These are phyloP conservation scores for Ifrita kowaldi DNA, from an alignment of 2,113 vertebrate species.

Conservation along the genomic window DNA sequence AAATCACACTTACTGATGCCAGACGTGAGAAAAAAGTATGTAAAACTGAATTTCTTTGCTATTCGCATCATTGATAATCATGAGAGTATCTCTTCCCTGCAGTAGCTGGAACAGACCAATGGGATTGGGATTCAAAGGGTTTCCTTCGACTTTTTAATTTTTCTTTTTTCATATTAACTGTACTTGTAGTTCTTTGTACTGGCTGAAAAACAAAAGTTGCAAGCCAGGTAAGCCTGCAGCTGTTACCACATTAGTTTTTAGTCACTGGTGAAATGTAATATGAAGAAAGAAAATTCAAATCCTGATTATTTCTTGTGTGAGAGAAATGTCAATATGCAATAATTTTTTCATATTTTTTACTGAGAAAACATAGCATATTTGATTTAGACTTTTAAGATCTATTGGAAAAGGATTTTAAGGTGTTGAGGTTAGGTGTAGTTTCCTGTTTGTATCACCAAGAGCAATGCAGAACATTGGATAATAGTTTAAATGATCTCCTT, in stretches of 20 bases:
- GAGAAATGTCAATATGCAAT: not conserved
- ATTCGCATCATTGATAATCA: not conserved
- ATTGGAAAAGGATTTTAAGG: not conserved
- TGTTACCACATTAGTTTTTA: not conserved
- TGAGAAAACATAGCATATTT: not conserved
- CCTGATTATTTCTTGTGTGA: not conserved
- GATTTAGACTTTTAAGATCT: not conserved
- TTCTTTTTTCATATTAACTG: not conserved
- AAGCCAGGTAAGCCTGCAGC: not conserved
- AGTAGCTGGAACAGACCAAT: not conserved
- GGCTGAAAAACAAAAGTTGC: not conserved
- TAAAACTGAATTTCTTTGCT: not conserved
- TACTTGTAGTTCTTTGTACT: not conserved
- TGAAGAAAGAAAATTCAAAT: not conserved
- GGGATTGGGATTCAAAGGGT: not conserved
- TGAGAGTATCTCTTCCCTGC: not conserved
- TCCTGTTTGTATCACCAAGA: not conserved
- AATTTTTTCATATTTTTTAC: not conserved
- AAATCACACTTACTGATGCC: not conserved
- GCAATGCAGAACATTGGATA: not conserved
- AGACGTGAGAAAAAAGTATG: not conserved
- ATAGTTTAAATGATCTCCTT: not conserved
- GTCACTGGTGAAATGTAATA: not conserved
- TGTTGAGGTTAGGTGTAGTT: not conserved
- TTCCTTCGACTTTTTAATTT: not conserved